Evolutionary conservation across 2,888 invertebrate genomes (phyloP).

Genomic region (Pyrgus malvae): DNA sequence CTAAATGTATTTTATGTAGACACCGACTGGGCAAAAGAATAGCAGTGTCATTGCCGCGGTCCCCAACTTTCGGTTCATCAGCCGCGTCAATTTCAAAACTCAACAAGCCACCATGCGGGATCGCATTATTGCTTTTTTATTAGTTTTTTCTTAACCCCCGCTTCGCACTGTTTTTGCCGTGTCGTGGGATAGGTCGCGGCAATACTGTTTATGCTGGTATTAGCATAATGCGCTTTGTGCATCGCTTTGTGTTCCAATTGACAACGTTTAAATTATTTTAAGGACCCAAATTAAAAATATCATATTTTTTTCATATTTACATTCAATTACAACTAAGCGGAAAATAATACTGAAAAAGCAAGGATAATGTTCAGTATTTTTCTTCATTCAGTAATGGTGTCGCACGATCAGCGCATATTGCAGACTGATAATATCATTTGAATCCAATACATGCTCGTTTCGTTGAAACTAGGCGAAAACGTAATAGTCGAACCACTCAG

Average conservation of each 20-base stretch:
- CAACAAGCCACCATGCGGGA: constrained; percentile 80
- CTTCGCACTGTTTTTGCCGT: constrained; percentile 70
- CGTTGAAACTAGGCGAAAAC: too few relatives aligned
- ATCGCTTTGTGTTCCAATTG: constrained; percentile 62
- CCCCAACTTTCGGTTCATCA: constrained; percentile 70
- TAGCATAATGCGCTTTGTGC: constrained; percentile 72
- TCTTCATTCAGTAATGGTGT: too few relatives aligned
- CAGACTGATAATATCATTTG: too few relatives aligned
- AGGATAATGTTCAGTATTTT: too few relatives aligned
- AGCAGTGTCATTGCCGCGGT: constrained; percentile 23
- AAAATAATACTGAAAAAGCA: too few relatives aligned
- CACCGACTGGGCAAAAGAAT: neutral
- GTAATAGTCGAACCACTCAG: too few relatives aligned
- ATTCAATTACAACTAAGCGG: too few relatives aligned
- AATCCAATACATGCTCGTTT: too few relatives aligned
- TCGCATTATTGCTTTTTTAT: constrained; percentile 81
- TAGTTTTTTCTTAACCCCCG: constrained; percentile 69
- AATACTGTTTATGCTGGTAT: constrained; percentile 76
- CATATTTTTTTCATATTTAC: too few relatives aligned
- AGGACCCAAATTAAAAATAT: too few relatives aligned
- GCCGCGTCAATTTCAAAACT: constrained; percentile 71
- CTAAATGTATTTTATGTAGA: neutral
- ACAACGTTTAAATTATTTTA: too few relatives aligned
- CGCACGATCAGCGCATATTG: too few relatives aligned
- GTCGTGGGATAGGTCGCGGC: constrained; percentile 77